A percentile compares a stretch with the other conserved stretches of the same genome.
Evolutionary conservation across 2,888 invertebrate genomes (phyloP).

Genomic region (Therioaphis trifolii): DNA sequence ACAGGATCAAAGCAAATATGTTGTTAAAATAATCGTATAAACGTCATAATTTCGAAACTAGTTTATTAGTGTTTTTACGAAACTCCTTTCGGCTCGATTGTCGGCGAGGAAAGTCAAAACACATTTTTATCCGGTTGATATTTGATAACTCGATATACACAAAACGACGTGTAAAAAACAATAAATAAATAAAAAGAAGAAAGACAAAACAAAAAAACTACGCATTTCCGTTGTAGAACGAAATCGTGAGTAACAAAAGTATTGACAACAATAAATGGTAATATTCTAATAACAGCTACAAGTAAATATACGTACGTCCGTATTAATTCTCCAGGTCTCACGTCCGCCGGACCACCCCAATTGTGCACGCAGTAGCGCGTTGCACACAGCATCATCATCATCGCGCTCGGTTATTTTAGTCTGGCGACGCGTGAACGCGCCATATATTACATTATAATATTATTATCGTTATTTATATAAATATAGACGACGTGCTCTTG

Average conservation of each 20-base stretch:
- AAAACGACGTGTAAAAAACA: neutral
- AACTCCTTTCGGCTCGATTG: conserved; percentile 18
- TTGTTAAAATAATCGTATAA: conserved; percentile 45
- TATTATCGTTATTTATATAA: neutral
- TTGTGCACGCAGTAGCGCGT: too few species aligned
- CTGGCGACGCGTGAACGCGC: neutral
- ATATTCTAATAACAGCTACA: too few species aligned
- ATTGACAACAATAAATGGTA: too few species aligned
- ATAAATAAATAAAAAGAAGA: too few species aligned
- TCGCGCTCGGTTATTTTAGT: too few species aligned
- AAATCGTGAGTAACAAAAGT: too few species aligned
- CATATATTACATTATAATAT: neutral
- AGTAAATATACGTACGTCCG: too few species aligned
- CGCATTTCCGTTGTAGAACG: too few species aligned
- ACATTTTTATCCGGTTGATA: neutral
- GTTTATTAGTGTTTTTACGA: conserved; percentile 39
- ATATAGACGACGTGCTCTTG: neutral
- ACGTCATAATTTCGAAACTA: conserved; percentile 17
- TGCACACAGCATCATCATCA: too few species aligned
- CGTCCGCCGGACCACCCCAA: too few species aligned
- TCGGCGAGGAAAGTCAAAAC: neutral
- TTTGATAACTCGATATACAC: conserved; percentile 5
- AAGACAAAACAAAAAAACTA: neutral
- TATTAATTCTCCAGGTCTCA: too few species aligned
- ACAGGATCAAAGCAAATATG: conserved; percentile 51